These are phyloP conservation scores for Diadegma fenestrale DNA, from an alignment of 2,888 invertebrate species.

Conservation along the genomic window DNA sequence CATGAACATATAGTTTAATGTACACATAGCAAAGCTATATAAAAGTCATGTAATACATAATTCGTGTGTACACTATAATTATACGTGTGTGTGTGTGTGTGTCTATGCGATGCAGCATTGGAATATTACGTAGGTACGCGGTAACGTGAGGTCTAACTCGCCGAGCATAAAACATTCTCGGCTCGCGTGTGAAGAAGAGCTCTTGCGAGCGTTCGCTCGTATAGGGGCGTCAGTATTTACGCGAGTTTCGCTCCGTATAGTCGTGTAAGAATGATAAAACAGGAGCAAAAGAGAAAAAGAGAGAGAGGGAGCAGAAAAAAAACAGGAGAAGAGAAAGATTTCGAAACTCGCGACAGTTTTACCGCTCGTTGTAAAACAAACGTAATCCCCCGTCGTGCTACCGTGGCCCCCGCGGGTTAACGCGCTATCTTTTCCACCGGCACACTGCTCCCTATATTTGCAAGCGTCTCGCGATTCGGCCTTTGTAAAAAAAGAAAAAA, in stretches of 20 bases:
- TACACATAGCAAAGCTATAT: slow-evolving; percentile 9
- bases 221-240: slow-evolving; percentile 44
- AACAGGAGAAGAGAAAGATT: slow-evolving; percentile 48
- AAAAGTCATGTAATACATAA: slow-evolving; percentile 42
- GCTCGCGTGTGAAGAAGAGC: slow-evolving; percentile 39
- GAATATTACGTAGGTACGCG: slow-evolving; percentile 30
- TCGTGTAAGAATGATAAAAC: slow-evolving; percentile 52
- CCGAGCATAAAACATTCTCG: slow-evolving; percentile 60
- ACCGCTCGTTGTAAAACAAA: slow-evolving; percentile 84
- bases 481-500: slow-evolving; percentile 39
- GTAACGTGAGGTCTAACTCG: slow-evolving; percentile 40
- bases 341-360: slow-evolving; percentile 82
- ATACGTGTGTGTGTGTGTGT: slow-evolving; percentile 30
- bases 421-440: slow-evolving; percentile 75
- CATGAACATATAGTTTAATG: neutral
- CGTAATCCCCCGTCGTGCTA: slow-evolving; percentile 83
- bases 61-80: slow-evolving; percentile 27
- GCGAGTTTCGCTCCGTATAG: slow-evolving; percentile 24
- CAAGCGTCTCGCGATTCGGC: slow-evolving; percentile 62
- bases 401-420: slow-evolving; percentile 75
- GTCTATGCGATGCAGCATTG: slow-evolving; percentile 17
- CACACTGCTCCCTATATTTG: slow-evolving; percentile 74
- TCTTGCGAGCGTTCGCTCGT: slow-evolving; percentile 30
- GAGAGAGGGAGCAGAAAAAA: slow-evolving; percentile 36
- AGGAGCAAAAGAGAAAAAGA: slow-evolving; percentile 32